A percentile compares a stretch with the other conserved stretches of the same genome.
Conservation (phyloP, 30 jellyfish, hydroid and myxozoan genomes). For the Pseudorhiza aurosa region DNA sequence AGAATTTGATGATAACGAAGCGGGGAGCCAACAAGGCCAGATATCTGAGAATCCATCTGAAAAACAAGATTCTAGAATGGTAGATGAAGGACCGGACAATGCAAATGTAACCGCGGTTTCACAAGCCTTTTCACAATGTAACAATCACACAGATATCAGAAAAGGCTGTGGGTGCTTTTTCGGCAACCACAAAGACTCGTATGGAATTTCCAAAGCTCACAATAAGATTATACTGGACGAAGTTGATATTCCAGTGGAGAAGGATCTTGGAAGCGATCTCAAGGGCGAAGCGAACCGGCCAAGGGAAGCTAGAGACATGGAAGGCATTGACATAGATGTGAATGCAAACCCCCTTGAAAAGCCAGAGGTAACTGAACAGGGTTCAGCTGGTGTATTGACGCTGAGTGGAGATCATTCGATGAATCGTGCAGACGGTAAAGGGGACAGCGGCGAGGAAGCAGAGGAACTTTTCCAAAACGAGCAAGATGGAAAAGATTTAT, state of each 20-base stretch:
- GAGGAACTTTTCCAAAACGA: background rate
- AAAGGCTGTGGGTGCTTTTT: conserved; percentile 1
- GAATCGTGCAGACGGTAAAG: background rate
- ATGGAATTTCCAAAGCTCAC: conserved; percentile 37
- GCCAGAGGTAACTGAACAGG: background rate
- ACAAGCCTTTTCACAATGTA: background rate
- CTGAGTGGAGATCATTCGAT: background rate
- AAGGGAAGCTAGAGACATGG: background rate
- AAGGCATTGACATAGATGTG: background rate
- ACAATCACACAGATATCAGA: background rate
- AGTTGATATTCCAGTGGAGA: background rate
- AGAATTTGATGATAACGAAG: background rate
- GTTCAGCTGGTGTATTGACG: background rate
- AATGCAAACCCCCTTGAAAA: background rate
- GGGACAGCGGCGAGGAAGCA: background rate
- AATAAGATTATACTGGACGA: background rate
- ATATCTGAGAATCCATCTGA: conserved; percentile 7
- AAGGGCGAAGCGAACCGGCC: background rate
- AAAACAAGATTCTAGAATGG: conserved; percentile 1
- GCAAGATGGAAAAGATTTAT: background rate
- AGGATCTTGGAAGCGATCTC: background rate
- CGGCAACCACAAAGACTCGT: conserved; percentile 17
- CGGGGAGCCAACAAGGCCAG: background rate
- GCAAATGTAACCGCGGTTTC: conserved; percentile 10
- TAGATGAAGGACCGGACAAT: background rate